These are phyloP conservation scores for Heteromyza rotundicornis DNA, from an alignment of 2,888 invertebrate species.

Conservation along the genomic window DNA sequence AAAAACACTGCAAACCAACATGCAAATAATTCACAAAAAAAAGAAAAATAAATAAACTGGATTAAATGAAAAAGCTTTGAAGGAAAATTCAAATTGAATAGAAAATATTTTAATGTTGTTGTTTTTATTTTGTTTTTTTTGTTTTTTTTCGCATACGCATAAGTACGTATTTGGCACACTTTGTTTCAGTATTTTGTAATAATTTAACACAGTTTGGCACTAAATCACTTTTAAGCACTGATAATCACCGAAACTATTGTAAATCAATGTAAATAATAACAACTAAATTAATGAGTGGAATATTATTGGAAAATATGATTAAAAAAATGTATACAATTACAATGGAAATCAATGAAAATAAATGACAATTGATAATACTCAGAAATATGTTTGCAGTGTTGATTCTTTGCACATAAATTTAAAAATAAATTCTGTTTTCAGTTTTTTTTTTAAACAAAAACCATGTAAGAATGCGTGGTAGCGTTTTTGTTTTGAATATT, in stretches of 20 bases:
- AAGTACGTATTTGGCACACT: neutral
- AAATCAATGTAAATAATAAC: no score
- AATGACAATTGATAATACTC: slow-evolving; percentile 22
- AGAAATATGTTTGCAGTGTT: slow-evolving; percentile 41
- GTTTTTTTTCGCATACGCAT: slow-evolving; percentile 7
- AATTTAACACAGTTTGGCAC: no score
- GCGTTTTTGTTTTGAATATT: no score
- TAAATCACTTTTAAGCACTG: no score
- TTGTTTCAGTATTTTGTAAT: neutral
- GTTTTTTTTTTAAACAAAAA: slow-evolving; percentile 16
- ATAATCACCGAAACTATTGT: no score
- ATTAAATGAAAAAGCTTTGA: no score
- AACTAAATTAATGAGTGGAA: no score
- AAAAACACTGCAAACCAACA: slow-evolving; percentile 41
- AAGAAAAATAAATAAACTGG: slow-evolving; percentile 14
- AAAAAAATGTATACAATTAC: slow-evolving; percentile 35
- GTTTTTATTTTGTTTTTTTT: slow-evolving; percentile 24
- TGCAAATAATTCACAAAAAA: slow-evolving; percentile 28
- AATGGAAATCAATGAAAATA: slow-evolving; percentile 24
- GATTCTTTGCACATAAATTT: slow-evolving; percentile 30
- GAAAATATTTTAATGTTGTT: slow-evolving; percentile 24
- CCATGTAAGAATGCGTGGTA: no score
- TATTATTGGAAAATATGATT: no score
- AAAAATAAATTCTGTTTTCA: slow-evolving; percentile 20
- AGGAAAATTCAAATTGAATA: no score